Percentiles rank a stretch among this genome's conserved stretches.
Conservation (phyloP, 2,797 vertebrate species). For the Typhlichthys eigenmanni region DNA sequence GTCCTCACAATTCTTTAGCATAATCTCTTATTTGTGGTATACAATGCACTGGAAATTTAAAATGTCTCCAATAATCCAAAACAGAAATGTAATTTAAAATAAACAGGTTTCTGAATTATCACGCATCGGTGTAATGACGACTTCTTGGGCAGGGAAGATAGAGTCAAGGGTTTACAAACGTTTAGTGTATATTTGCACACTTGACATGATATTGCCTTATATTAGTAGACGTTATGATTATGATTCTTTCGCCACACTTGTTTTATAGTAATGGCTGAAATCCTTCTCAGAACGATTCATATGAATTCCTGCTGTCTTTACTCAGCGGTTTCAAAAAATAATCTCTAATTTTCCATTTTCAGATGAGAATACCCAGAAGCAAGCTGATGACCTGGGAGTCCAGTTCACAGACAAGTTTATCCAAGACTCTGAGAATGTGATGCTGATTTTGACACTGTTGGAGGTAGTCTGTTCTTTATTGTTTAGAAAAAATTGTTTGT, state of each 20-base stretch:
- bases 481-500: not conserved
- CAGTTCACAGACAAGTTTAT: conserved; percentile 94
- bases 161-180: no score
- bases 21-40: no score
- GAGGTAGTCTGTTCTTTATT: conserved; percentile 79
- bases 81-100: no score
- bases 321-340: conserved; percentile 1
- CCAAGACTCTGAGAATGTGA: conserved; percentile 91
- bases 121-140: no score
- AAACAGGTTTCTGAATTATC: no score
- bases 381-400: conserved; percentile 87
- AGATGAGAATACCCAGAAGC: conserved; percentile 91
- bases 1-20: no score
- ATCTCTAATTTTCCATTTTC: conserved; percentile 25
- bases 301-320: conserved; percentile 12
- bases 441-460: conserved; percentile 87
- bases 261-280: not conserved
- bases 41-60: no score
- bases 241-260: not conserved
- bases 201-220: not conserved
- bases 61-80: no score
- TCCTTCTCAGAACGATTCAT: conserved; percentile 34
- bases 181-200: not conserved
- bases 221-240: not conserved
- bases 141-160: no score